phyloP scores from a whole-genome alignment of 2,113 vertebrate species.

The Sinocyclocheilus anshuiensis region DNA sequence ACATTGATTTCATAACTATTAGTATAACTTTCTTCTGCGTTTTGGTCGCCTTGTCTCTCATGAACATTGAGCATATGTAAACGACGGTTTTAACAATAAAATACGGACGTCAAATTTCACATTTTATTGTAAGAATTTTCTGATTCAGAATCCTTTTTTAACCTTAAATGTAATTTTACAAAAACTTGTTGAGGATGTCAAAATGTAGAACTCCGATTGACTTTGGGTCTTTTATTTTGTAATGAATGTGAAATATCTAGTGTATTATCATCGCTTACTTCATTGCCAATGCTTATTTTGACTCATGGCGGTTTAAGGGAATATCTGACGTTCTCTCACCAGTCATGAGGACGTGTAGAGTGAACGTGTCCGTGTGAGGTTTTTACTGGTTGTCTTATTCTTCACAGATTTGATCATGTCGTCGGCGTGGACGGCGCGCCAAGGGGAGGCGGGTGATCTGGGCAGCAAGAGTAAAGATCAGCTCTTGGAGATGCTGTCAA shows the following conservation, averaged over 20 bases:
- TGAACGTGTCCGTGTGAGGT: background rate
- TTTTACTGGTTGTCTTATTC: background rate
- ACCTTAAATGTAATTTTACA: no score
- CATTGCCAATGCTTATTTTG: background rate
- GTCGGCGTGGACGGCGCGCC: constrained; percentile 66
- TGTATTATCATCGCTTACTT: background rate
- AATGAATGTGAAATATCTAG: background rate
- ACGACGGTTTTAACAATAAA: background rate
- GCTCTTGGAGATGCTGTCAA: constrained; percentile 82
- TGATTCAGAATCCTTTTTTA: no score
- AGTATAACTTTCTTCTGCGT: no score
- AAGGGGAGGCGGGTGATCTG: constrained; percentile 73
- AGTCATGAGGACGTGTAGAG: background rate
- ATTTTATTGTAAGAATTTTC: no score
- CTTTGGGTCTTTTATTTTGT: constrained; percentile 29
- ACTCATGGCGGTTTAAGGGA: background rate
- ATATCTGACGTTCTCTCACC: background rate
- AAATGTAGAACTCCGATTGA: no score
- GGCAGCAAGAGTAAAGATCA: constrained; percentile 74
- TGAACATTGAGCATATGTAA: background rate
- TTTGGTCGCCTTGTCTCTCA: background rate
- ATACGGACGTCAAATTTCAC: background rate
- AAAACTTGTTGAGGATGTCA: no score
- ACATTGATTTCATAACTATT: no score
- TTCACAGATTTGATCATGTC: constrained; percentile 60